Evolutionary conservation across 2,797 vertebrate species (phyloP).

Genomic region (Clamator glandarius): DNA sequence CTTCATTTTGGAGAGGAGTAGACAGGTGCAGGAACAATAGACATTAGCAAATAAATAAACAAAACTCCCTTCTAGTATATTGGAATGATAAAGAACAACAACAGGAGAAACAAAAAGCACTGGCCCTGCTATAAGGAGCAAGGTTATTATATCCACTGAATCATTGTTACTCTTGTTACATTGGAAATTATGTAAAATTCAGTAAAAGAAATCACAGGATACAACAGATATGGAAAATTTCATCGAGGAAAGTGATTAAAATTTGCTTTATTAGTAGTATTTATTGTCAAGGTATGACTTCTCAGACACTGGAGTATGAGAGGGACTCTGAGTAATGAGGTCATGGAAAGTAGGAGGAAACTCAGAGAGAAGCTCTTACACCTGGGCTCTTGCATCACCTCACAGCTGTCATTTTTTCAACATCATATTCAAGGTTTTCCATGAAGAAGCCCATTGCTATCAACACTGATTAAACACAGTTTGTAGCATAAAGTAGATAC

Average conservation of each 20-base stretch:
- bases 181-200: not conserved
- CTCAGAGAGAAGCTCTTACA: not conserved
- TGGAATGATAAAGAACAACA: not conserved
- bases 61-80: not conserved
- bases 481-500: not conserved
- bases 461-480: not conserved
- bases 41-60: not conserved
- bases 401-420: not conserved
- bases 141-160: not conserved
- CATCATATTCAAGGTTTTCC: not conserved
- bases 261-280: not conserved
- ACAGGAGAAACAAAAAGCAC: not conserved
- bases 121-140: not conserved
- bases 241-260: not conserved
- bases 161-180: not conserved
- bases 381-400: not conserved
- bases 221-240: not conserved
- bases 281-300: not conserved
- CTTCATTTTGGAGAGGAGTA: not conserved
- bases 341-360: not conserved
- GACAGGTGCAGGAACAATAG: slow-evolving; percentile 28
- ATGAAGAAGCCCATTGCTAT: not conserved
- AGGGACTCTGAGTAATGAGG: not conserved
- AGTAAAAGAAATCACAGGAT: not conserved
- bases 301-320: not conserved